Evolutionary conservation across 2,888 invertebrate genomes (phyloP).

Genomic region (Tenthredo distinguenda): DNA sequence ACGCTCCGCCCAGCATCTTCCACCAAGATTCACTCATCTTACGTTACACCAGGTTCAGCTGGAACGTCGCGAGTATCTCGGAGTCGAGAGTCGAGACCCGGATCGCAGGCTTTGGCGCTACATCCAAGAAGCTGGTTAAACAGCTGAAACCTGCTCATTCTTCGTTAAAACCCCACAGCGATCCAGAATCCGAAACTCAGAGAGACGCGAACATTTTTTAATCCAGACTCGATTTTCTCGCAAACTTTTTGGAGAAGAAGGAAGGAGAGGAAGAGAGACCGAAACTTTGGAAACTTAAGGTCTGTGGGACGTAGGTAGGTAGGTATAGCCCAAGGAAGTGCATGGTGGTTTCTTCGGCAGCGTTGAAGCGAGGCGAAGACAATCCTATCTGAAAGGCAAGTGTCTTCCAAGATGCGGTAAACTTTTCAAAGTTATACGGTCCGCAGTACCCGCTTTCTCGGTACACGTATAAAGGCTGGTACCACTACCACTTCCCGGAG

Average conservation of each 20-base stretch:
- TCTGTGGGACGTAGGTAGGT: not conserved
- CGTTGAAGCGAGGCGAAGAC: slow-evolving; percentile 57
- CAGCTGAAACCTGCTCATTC: too few species aligned
- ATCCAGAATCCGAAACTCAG: too few species aligned
- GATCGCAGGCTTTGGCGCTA: too few species aligned
- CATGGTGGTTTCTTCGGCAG: slow-evolving; percentile 13
- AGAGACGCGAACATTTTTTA: too few species aligned
- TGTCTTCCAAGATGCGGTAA: slow-evolving; percentile 56
- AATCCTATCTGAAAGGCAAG: slow-evolving; percentile 65
- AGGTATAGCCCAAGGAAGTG: not conserved
- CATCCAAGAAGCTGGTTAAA: too few species aligned
- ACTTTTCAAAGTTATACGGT: slow-evolving; percentile 53
- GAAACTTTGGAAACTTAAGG: not conserved
- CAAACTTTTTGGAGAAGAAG: too few species aligned
- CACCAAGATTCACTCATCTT: slow-evolving; percentile 53
- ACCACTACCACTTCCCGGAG: not conserved
- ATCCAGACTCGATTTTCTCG: too few species aligned
- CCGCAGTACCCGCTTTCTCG: slow-evolving; percentile 11
- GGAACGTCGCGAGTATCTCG: not conserved
- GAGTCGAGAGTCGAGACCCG: not conserved
- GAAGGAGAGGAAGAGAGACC: too few species aligned
- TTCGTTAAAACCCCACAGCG: too few species aligned
- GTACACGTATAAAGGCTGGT: not conserved
- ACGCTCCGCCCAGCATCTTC: slow-evolving; percentile 69
- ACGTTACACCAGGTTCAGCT: not conserved